Percentiles rank a stretch among this genome's conserved stretches.
Conservation (phyloP, 1,140 invertebrate genomes). For the Bombus impatiens region DNA sequence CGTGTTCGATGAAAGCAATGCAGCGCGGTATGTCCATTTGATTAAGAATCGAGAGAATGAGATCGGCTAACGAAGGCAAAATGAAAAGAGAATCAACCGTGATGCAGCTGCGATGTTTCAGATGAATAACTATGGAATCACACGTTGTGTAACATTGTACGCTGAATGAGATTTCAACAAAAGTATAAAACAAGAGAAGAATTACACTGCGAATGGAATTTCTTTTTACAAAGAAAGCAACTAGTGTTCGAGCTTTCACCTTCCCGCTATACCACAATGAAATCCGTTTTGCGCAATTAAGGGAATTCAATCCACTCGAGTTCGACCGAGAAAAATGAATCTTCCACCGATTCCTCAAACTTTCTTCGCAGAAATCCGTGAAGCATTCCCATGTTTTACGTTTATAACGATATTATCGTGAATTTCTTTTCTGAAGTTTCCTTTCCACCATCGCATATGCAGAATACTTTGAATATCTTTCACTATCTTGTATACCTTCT, state of each 20-base stretch:
- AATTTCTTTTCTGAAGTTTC: background rate
- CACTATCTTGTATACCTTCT: background rate
- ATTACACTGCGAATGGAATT: too few species aligned
- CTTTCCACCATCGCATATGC: background rate
- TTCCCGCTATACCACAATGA: too few species aligned
- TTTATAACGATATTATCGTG: background rate
- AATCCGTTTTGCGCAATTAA: background rate
- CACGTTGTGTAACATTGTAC: background rate
- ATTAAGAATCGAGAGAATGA: conserved; percentile 21
- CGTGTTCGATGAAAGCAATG: conserved; percentile 10
- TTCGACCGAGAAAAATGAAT: background rate
- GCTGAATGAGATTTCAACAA: background rate
- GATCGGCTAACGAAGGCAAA: background rate
- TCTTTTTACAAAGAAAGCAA: background rate
- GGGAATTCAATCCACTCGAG: background rate
- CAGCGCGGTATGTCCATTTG: background rate
- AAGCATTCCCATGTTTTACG: background rate
- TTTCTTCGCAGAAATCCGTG: background rate
- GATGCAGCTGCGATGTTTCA: background rate
- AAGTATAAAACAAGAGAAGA: background rate
- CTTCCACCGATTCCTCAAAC: background rate
- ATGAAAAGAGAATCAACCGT: background rate
- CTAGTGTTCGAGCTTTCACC: background rate
- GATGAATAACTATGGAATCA: background rate
- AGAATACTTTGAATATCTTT: background rate